Conservation (phyloP, 2,888 invertebrate genomes). For the Ormyrus thymus region DNA sequence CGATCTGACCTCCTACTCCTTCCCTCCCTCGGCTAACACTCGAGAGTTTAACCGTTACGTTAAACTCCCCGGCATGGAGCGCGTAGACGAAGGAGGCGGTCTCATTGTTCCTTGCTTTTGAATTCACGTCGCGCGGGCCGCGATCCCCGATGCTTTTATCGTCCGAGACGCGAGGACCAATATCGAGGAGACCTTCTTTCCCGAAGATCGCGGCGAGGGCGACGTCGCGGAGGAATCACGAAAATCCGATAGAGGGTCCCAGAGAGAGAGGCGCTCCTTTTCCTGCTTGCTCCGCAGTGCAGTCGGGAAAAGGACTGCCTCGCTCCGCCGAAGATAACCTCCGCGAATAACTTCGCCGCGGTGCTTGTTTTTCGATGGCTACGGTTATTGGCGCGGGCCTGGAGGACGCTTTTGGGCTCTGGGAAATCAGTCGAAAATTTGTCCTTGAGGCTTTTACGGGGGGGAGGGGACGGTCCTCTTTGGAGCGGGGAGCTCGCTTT, state of each 20-base stretch:
- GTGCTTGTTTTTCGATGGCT: not conserved
- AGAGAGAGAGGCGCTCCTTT: slow-evolving; percentile 1
- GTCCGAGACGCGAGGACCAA: slow-evolving; percentile 32
- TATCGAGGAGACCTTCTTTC: slow-evolving; percentile 27
- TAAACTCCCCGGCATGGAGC: slow-evolving; percentile 60
- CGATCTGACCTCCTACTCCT: slow-evolving; percentile 63
- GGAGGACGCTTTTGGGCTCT: too few species aligned
- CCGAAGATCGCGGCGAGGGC: too few species aligned
- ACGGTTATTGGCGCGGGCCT: too few species aligned
- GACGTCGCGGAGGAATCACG: slow-evolving; percentile 48
- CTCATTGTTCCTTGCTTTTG: slow-evolving; percentile 43
- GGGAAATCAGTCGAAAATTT: too few species aligned
- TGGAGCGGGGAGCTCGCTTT: too few species aligned
- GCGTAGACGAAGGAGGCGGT: not conserved
- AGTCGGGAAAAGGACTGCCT: slow-evolving; percentile 3
- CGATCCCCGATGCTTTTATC: slow-evolving; percentile 34
- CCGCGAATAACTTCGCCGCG: slow-evolving; percentile 4
- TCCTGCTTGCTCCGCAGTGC: slow-evolving; percentile 30
- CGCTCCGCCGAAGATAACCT: slow-evolving; percentile 9
- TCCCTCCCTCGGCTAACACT: not conserved
- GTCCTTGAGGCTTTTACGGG: too few species aligned
- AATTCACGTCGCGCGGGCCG: slow-evolving; percentile 38
- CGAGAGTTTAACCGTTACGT: slow-evolving; percentile 67
- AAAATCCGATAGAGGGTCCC: slow-evolving; percentile 51
- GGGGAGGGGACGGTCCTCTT: too few species aligned